A percentile compares a stretch with the other conserved stretches of the same genome.
These are phyloP conservation scores for Galago senegalensis DNA, from an alignment of 2,797 vertebrate species.

Conservation along the genomic window DNA sequence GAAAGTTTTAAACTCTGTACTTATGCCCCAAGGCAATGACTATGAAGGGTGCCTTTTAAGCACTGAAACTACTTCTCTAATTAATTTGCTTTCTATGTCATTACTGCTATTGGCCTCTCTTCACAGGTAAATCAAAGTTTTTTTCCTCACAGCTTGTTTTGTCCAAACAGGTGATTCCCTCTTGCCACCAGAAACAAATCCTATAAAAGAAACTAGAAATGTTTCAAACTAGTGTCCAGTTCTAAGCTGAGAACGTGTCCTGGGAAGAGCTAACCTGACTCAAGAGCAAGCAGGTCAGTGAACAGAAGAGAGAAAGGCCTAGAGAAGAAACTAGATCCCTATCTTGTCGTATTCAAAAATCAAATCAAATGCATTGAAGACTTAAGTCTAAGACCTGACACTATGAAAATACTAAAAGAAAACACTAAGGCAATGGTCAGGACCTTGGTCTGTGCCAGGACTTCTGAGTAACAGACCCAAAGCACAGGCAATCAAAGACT, in stretches of 20 bases:
- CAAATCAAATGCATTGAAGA: neutral
- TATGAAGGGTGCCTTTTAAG: slow-evolving; percentile 52
- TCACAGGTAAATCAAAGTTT: slow-evolving; percentile 35
- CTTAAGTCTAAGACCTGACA: neutral
- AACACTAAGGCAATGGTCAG: neutral
- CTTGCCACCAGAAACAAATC: neutral
- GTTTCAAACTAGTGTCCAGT: slow-evolving; percentile 61
- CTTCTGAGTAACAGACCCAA: neutral
- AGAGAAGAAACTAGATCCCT: neutral
- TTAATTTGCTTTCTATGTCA: slow-evolving; percentile 64
- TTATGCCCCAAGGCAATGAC: slow-evolving; percentile 61
- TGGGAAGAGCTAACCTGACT: slow-evolving; percentile 47
- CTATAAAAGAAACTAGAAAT: slow-evolving; percentile 1
- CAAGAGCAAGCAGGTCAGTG: slow-evolving; percentile 48
- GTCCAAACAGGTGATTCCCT: slow-evolving; percentile 18
- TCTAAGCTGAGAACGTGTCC: slow-evolving; percentile 10
- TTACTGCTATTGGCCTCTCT: slow-evolving; percentile 44
- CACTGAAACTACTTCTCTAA: slow-evolving; percentile 69
- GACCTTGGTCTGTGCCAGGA: neutral
- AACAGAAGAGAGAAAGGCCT: slow-evolving; percentile 12
- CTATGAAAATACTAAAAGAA: neutral
- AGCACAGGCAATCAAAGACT: neutral
- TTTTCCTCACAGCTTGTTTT: neutral
- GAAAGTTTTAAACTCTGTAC: slow-evolving; percentile 58
- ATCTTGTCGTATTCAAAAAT: too few relatives aligned